A percentile compares a stretch with the other conserved stretches of the same genome.
These are phyloP conservation scores for Malacoraja senta DNA, from an alignment of 2,797 vertebrate genomes.

Conservation along the genomic window DNA sequence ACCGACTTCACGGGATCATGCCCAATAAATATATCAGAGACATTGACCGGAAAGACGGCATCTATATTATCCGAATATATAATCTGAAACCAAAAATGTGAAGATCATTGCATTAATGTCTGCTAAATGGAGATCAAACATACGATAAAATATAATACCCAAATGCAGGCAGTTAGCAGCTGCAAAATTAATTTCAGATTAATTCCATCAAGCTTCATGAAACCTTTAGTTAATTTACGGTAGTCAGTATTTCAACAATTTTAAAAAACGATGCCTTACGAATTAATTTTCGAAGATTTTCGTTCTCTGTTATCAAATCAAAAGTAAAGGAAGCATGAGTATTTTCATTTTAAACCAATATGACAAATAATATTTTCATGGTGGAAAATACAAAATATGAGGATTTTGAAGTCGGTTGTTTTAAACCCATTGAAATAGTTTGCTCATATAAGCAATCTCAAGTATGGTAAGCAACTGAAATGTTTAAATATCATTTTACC, in stretches of 20 bases:
- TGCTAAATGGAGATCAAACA: too few species aligned
- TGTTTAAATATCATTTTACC: background rate
- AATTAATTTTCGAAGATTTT: background rate
- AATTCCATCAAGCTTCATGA: too few species aligned
- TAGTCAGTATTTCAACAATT: background rate
- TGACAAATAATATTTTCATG: background rate
- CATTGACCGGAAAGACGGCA: too few species aligned
- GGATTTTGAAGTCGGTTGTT: background rate
- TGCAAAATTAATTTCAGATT: background rate
- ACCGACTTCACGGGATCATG: too few species aligned
- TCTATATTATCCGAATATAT: too few species aligned
- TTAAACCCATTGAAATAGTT: background rate
- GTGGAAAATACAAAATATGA: background rate
- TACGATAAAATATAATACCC: too few species aligned
- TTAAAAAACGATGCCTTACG: background rate
- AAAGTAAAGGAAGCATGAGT: background rate
- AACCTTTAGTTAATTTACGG: too few species aligned
- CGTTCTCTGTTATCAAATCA: background rate
- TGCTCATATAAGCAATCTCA: background rate
- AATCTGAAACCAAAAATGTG: too few species aligned
- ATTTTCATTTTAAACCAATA: too few species aligned
- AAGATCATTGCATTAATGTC: too few species aligned
- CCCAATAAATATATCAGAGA: too few species aligned
- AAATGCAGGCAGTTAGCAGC: background rate
- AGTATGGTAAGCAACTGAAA: too few species aligned